phyloP scores from a whole-genome alignment of 2,888 invertebrate species.

The Chymomyza fuscimana region DNA sequence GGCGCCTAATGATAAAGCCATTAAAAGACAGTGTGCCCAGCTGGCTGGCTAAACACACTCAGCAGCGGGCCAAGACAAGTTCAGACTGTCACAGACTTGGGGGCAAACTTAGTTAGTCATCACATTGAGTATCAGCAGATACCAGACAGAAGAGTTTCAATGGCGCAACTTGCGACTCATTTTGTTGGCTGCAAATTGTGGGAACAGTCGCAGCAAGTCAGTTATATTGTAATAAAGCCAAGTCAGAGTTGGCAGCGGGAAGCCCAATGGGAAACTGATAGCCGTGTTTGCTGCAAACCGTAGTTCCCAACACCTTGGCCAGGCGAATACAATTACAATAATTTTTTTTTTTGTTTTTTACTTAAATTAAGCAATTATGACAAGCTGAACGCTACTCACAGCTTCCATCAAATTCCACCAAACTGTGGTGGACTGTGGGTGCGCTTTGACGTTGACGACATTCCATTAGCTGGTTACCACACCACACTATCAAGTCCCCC shows the following conservation, averaged over 20 bases:
- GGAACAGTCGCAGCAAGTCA: conserved; percentile 38
- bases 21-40: conserved; percentile 45
- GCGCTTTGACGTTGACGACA: neutral
- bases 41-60: conserved; percentile 27
- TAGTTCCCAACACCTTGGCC: conserved; percentile 42
- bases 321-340: conserved; percentile 9
- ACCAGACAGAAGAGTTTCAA: neutral
- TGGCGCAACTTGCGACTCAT: conserved; percentile 42
- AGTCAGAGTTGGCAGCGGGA: conserved; percentile 3
- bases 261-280: conserved; percentile 39
- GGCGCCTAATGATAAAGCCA: conserved; percentile 64
- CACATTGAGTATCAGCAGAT: conserved; percentile 4
- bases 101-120: conserved; percentile 42
- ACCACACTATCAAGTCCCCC: neutral
- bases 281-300: neutral
- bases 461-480: neutral
- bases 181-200: conserved; percentile 53
- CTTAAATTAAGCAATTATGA: conserved; percentile 70
- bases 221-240: conserved; percentile 34
- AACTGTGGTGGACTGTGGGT: neutral
- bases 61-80: conserved; percentile 1
- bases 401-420: neutral
- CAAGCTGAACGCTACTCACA: conserved; percentile 24
- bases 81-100: conserved; percentile 1
- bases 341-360: conserved; percentile 34